Conservation (phyloP, 2,113 vertebrate species). For the Leucoraja erinaceus region DNA sequence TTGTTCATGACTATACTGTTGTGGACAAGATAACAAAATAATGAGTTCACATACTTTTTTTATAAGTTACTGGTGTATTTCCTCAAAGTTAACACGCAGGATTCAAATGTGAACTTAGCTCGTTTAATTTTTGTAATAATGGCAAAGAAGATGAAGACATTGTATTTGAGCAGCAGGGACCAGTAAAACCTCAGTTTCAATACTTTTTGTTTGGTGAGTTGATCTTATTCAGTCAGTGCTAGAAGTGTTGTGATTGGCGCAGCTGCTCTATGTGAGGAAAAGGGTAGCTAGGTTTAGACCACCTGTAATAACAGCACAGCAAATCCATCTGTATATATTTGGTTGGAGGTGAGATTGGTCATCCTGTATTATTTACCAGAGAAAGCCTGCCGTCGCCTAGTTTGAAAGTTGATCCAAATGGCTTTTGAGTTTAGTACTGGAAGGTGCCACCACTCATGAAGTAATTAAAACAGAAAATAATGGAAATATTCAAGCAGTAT, state of each 20-base stretch:
- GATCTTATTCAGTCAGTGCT: background rate
- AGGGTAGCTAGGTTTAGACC: background rate
- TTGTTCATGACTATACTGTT: background rate
- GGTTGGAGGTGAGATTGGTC: background rate
- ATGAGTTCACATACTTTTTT: background rate
- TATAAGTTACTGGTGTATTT: background rate
- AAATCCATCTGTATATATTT: conserved; percentile 4
- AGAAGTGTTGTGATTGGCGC: background rate
- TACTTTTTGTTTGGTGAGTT: background rate
- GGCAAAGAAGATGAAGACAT: background rate
- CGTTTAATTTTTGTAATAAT: background rate
- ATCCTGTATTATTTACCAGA: background rate
- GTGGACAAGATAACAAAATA: background rate
- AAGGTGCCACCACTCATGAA: background rate
- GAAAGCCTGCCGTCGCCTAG: background rate
- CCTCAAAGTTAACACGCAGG: background rate
- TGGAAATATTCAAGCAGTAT: background rate
- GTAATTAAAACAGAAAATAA: no score
- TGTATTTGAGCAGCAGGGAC: background rate
- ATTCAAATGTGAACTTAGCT: background rate
- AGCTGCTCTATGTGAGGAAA: background rate
- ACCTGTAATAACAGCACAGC: background rate
- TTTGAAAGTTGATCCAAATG: background rate
- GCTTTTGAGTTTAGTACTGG: background rate
- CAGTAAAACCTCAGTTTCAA: background rate